Conservation (phyloP, 2,113 vertebrate species). For the Conger conger region DNA sequence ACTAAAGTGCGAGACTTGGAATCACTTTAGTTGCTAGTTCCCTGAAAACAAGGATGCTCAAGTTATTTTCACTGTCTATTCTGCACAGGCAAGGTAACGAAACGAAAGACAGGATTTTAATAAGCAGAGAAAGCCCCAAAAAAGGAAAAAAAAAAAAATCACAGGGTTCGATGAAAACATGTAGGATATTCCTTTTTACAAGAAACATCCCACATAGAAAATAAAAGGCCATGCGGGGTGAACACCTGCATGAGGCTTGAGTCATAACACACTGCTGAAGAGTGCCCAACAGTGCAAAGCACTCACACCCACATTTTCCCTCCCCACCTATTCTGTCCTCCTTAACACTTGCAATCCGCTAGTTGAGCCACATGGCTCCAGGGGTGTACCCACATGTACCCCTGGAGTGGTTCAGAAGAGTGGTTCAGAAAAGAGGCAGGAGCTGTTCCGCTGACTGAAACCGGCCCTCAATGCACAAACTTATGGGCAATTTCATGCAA, state of each 20-base stretch:
- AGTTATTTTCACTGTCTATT: background rate
- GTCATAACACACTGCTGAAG: background rate
- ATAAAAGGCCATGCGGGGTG: background rate
- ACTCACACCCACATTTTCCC: background rate
- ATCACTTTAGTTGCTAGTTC: background rate
- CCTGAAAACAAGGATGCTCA: background rate
- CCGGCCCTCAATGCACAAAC: too few species aligned
- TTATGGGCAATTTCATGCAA: too few species aligned
- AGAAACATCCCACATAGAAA: conserved; percentile 22
- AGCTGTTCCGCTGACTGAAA: too few species aligned
- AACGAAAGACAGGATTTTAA: background rate
- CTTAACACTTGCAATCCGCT: background rate
- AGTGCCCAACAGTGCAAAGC: background rate
- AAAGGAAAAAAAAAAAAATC: background rate
- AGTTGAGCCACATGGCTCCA: background rate
- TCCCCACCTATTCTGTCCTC: background rate
- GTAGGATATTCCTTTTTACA: conserved; percentile 4
- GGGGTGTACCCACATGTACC: too few species aligned
- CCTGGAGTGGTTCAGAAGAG: too few species aligned
- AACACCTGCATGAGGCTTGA: conserved; percentile 1
- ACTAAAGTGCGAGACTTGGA: background rate
- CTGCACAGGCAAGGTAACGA: background rate
- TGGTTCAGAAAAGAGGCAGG: too few species aligned
- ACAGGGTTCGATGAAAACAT: background rate
- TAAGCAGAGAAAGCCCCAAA: background rate